Conservation (phyloP, 1,140 invertebrate genomes). For the Kradibia gibbosae region DNA sequence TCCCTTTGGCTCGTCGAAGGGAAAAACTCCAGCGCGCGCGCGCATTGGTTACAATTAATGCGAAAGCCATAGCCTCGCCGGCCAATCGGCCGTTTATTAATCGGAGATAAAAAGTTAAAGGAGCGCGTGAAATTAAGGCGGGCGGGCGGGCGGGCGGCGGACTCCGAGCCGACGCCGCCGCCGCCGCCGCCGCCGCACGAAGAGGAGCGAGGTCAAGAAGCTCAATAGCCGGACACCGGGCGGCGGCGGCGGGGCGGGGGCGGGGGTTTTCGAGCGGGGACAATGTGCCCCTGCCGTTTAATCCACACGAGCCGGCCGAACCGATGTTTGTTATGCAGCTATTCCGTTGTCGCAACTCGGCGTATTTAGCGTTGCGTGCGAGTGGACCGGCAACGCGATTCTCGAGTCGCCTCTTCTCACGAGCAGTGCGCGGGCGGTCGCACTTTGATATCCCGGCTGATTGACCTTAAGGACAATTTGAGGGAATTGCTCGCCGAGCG, state of each 20-base stretch:
- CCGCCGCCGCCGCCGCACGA: too few relatives aligned
- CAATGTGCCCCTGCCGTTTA: not conserved
- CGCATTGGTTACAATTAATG: too few relatives aligned
- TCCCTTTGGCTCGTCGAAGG: too few relatives aligned
- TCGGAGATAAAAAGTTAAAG: too few relatives aligned
- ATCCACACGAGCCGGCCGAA: slow-evolving; percentile 5
- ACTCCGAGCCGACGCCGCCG: too few relatives aligned
- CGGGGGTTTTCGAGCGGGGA: not conserved
- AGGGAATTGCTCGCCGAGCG: slow-evolving; percentile 39
- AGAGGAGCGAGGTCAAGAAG: slow-evolving; percentile 3
- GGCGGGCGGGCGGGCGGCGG: too few relatives aligned
- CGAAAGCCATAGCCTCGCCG: too few relatives aligned
- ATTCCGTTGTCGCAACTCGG: slow-evolving; percentile 23
- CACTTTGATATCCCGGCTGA: slow-evolving; percentile 52
- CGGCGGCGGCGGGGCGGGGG: too few relatives aligned
- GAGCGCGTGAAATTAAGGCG: too few relatives aligned
- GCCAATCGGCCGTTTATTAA: too few relatives aligned
- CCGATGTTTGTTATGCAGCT: slow-evolving; percentile 34
- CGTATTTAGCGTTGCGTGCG: not conserved
- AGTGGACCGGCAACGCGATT: too few relatives aligned
- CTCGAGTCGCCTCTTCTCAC: slow-evolving; percentile 46
- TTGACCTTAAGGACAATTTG: slow-evolving; percentile 54
- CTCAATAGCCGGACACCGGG: not conserved
- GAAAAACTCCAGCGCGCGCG: too few relatives aligned
- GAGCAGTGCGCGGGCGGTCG: slow-evolving; percentile 39